These are phyloP conservation scores for Cardiocondyla obscurior DNA, from an alignment of 1,140 invertebrate genomes.

Conservation along the genomic window DNA sequence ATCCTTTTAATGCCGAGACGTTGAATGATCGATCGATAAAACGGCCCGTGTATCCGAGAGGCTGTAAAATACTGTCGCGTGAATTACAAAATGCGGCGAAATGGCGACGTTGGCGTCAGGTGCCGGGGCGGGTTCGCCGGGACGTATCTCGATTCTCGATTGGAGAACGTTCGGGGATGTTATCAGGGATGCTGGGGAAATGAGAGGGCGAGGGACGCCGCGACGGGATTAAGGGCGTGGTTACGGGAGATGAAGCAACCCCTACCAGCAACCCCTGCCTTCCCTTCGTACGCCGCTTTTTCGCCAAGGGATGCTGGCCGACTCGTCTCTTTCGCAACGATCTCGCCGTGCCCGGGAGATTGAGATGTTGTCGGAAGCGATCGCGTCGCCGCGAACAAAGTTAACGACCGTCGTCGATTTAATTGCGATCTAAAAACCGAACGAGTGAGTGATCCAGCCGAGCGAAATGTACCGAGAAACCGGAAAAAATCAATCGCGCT, in stretches of 20 bases:
- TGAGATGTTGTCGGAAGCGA: slow-evolving; percentile 77
- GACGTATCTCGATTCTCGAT: slow-evolving; percentile 50
- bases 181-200: slow-evolving; percentile 32
- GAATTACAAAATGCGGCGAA: slow-evolving; percentile 58
- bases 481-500: not conserved
- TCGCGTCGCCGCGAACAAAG: slow-evolving; percentile 60
- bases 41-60: slow-evolving; percentile 39
- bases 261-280: not conserved
- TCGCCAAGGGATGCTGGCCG: slow-evolving; percentile 47
- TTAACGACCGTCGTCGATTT: not conserved
- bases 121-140: slow-evolving; percentile 58
- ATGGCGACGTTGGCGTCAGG: slow-evolving; percentile 70
- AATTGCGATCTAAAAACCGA: slow-evolving; percentile 10
- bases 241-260: slow-evolving; percentile 32
- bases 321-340: slow-evolving; percentile 26
- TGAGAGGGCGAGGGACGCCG: slow-evolving; percentile 22
- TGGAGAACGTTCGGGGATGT: slow-evolving; percentile 65
- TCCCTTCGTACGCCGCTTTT: not conserved
- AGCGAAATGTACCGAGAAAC: not conserved
- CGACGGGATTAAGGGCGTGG: slow-evolving; percentile 56
- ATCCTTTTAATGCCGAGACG: not conserved
- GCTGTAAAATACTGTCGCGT: slow-evolving; percentile 29
- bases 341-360: slow-evolving; percentile 61
- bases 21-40: slow-evolving; percentile 68
- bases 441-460: not conserved